These are phyloP conservation scores for Lepisosteus oculatus DNA, from an alignment of 2,113 vertebrate genomes.

Conservation along the genomic window DNA sequence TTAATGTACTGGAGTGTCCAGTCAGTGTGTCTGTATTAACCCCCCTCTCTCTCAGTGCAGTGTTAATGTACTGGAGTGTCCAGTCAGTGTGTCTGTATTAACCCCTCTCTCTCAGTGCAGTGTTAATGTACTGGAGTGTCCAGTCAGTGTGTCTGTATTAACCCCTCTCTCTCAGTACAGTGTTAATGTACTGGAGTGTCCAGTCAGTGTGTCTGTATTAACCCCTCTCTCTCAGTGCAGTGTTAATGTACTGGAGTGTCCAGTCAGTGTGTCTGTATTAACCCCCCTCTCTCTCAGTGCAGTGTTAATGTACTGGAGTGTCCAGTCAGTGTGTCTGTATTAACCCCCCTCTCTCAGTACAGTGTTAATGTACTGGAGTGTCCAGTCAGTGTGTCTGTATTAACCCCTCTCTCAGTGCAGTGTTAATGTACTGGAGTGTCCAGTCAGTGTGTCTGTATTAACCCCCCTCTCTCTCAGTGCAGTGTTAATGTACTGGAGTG, in stretches of 20 bases:
- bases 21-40: not conserved
- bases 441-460: not conserved
- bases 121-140: too few species aligned
- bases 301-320: too few species aligned
- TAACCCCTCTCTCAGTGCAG: not conserved
- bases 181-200: too few species aligned
- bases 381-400: not conserved
- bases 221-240: not conserved
- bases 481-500: too few species aligned
- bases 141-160: not conserved
- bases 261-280: not conserved
- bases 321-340: not conserved
- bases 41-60: not conserved
- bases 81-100: not conserved
- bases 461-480: conserved; percentile 1
- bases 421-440: not conserved
- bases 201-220: not conserved
- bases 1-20: too few species aligned
- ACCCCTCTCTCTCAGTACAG: not conserved
- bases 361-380: too few species aligned
- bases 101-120: not conserved
- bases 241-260: not conserved
- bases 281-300: conserved; percentile 1
- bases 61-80: not conserved
- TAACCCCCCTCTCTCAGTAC: not conserved